Base-by-base conservation (phyloP, 2,113 vertebrate species). In the Archilochus colubris region DNA sequence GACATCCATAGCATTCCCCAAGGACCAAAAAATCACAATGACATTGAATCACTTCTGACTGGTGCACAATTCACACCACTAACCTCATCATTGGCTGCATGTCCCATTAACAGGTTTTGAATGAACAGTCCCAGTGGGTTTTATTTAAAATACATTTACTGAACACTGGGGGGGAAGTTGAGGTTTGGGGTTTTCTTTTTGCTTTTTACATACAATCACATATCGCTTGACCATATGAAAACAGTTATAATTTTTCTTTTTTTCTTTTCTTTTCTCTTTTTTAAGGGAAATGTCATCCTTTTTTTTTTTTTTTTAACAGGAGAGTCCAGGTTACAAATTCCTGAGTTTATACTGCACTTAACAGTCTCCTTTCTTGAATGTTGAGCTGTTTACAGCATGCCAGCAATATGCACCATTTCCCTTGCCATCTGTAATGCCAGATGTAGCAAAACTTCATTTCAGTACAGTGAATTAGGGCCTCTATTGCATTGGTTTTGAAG, bases 331-430 rank as follows among this genome's bases (percentile, higher is more conserved):
- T 85, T 89, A 89, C 82, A 91, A 92, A 95, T 97, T 97, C 97
- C 96, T 97, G 94, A 97, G 96, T 95, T 97, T 96, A 94, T 95
- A 94, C 93, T 94, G 94, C 89, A 81, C 90, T 95, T 95, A 92
- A 84, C 83, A 93, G 93, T 91, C 82, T 94, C 89, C 87, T 72
- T 94, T 97, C 89, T 85, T 69, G 64, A 94, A 79, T 64, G 84
- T 62, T 92, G 91, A 93, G 91, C 85, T 94, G 93, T 91, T 93
- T 95, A 94, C 78, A 93, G 84, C 94, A 95, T 66, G 81, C 94
- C 21, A 8, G 91, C 93, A 95, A 94, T 94, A 93, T 92, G 93
- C 54, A 94, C 86, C 85, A 76, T 94, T 91, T 95, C 88, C 94
- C 92, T 93, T 92, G 86, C 91, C 86, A 95, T 96, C 91, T 97